These are phyloP conservation scores for Terrapene triunguis DNA, from an alignment of 2,113 vertebrate genomes.

Conservation along the genomic window DNA sequence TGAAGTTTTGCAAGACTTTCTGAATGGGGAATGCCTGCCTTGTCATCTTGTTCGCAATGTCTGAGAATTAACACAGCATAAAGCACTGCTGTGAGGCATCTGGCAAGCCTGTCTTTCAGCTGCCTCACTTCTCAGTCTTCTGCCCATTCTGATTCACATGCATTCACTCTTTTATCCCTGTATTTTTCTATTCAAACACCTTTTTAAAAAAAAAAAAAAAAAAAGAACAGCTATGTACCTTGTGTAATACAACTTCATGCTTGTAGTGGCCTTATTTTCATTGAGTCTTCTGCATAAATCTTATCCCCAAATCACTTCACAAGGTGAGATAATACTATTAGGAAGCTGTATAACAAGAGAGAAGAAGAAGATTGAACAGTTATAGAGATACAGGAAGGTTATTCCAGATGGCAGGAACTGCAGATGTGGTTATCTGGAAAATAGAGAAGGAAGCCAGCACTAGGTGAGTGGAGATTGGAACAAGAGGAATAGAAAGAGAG, in stretches of 20 bases:
- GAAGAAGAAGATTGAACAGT: neutral
- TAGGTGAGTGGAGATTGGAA: slow-evolving; percentile 5
- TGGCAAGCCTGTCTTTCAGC: neutral
- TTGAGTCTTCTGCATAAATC: neutral
- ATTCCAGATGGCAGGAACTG: neutral
- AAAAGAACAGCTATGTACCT: neutral
- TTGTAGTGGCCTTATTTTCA: neutral
- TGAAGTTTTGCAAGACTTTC: slow-evolving; percentile 7
- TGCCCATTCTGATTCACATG: neutral
- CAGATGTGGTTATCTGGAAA: slow-evolving; percentile 7
- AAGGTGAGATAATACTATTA: neutral
- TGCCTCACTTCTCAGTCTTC: neutral
- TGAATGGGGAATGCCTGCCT: slow-evolving; percentile 5
- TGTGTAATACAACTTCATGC: neutral
- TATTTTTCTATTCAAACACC: neutral
- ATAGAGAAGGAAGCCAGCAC: slow-evolving; percentile 14
- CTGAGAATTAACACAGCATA: neutral
- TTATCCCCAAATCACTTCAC: neutral
- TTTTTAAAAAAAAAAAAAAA: neutral
- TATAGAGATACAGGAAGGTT: neutral
- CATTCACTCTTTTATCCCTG: neutral
- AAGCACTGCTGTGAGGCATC: neutral
- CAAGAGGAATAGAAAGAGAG: neutral
- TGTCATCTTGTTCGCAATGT: neutral
- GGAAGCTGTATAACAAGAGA: neutral